phyloP scores from a whole-genome alignment of 2,797 vertebrate genomes.

The Alauda arvensis region DNA sequence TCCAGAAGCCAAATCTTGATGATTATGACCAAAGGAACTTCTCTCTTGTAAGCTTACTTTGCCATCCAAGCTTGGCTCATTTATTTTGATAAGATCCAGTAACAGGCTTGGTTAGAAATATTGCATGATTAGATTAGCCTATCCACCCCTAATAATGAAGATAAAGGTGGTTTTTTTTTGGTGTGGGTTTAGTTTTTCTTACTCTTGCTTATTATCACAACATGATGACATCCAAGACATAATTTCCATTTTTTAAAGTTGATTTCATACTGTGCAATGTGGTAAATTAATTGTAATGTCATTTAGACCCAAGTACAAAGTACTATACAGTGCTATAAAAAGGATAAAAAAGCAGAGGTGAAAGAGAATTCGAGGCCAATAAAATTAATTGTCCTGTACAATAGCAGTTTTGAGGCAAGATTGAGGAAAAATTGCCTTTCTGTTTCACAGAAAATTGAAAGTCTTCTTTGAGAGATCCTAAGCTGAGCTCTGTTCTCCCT shows the following conservation, averaged over 20 bases:
- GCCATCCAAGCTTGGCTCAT: not conserved
- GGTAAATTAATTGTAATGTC: not conserved
- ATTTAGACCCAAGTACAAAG: not conserved
- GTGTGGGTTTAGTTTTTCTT: not conserved
- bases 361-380: not conserved
- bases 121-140: not conserved
- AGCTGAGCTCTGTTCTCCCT: not conserved
- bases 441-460: not conserved
- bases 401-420: not conserved
- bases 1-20: constrained; percentile 43
- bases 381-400: not conserved
- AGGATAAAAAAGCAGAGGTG: not conserved
- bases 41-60: constrained; percentile 13
- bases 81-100: constrained; percentile 43
- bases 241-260: not conserved
- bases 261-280: not conserved
- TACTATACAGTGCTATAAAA: not conserved
- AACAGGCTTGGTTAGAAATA: constrained; percentile 20
- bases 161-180: not conserved
- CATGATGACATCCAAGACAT: not conserved
- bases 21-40: constrained; percentile 46
- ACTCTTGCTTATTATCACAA: not conserved
- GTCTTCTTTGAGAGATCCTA: not conserved
- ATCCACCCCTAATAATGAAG: not conserved
- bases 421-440: not conserved